Base-by-base conservation (phyloP, 2,113 vertebrate genomes). In the Regulus satrapa region DNA sequence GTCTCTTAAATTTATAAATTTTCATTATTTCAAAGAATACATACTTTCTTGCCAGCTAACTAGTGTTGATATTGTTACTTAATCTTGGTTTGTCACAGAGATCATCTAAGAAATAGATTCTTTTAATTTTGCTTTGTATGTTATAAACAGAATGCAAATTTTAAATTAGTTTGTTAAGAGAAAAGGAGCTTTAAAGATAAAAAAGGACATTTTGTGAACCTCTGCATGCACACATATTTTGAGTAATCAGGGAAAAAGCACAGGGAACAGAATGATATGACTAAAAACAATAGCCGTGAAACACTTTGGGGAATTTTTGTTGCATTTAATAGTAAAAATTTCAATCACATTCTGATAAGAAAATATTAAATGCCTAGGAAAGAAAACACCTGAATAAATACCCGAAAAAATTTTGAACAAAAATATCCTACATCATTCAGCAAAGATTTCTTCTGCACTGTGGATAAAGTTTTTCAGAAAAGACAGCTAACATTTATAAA, bases 401-500 rank as follows among this genome's bases (percentile, higher is more conserved):
- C n/a, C n/a, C n/a, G n/a, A n/a, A n/a, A n/a, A n/a, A n/a, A 84
- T 92, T 97, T 80, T 90, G 48, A 92, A 94, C 76, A 93, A 89
- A 97, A 97, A 95, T 91, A 89, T 78, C 85, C 59, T 68, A 38
- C 36, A 83, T 89, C 81, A 80, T 51, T 80, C 82, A 64, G 71
- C 54, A 85, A 92, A 80, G 29, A 94, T 45, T 88, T 59, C 78
- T 79, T 68, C 83, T 95, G 73, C 45, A 48, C 58, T 95, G 56
- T 94, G n/a, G 77, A 97, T 95, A 88, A 82, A 86, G 61, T 81
- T 97, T 97, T 95, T 97, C 85, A 94, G 88, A 96, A 97, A 97
- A 95, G 78, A 95, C 73, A 96, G 68, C 63, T 89, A 95, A 88
- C 88, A 88, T 97, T 97, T 97, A 80, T 71, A 94, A 78, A 89